phyloP scores from a whole-genome alignment of 1,140 invertebrate species.

The Lepidostoma basale region DNA sequence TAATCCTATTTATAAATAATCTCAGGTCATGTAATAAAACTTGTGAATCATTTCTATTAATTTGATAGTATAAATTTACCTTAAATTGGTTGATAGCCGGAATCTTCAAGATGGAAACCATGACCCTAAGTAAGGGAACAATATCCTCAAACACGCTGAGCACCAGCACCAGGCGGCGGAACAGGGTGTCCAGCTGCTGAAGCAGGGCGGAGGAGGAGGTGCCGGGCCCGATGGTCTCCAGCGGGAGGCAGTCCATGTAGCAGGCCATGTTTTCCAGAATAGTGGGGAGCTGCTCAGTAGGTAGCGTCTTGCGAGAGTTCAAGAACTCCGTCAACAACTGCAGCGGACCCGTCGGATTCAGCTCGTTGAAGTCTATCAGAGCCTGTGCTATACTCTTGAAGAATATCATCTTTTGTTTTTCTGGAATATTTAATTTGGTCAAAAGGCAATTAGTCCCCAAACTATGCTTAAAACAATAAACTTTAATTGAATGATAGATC shows the following conservation, averaged over 20 bases:
- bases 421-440: slow-evolving; percentile 52
- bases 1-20: neutral
- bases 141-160: slow-evolving; percentile 77
- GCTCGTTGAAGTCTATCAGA: slow-evolving; percentile 94
- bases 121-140: slow-evolving; percentile 80
- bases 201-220: slow-evolving; percentile 81
- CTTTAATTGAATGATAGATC: too few species aligned
- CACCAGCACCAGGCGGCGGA: slow-evolving; percentile 78
- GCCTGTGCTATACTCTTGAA: slow-evolving; percentile 93
- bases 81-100: slow-evolving; percentile 81
- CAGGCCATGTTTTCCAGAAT: slow-evolving; percentile 89
- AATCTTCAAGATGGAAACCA: slow-evolving; percentile 83
- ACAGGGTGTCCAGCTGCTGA: slow-evolving; percentile 83
- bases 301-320: slow-evolving; percentile 86
- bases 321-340: slow-evolving; percentile 90
- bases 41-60: neutral
- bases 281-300: slow-evolving; percentile 72
- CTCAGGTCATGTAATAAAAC: neutral
- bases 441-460: too few species aligned
- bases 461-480: too few species aligned
- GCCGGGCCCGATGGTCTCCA: slow-evolving; percentile 77
- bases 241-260: slow-evolving; percentile 90
- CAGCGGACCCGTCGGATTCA: slow-evolving; percentile 93
- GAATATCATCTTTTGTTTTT: slow-evolving; percentile 76
- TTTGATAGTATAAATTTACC: slow-evolving; percentile 60